These are phyloP conservation scores for Aradophagus sp. DNA, from an alignment of 1,140 invertebrate genomes.

Conservation along the genomic window DNA sequence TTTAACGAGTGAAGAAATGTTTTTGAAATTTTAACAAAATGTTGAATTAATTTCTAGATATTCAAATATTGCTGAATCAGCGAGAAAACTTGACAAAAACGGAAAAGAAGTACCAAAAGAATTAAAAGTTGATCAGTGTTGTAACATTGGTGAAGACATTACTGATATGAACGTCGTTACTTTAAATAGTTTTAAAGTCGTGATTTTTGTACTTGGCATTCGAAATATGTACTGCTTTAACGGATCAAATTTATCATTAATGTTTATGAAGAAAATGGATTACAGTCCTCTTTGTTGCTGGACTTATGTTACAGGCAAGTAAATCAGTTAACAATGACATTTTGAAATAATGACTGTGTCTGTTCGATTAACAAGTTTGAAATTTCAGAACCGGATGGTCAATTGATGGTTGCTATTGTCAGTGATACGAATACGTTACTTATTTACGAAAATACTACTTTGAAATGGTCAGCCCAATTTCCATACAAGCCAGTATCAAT, in stretches of 20 bases:
- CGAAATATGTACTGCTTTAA: conserved; percentile 85
- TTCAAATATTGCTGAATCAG: conserved; percentile 78
- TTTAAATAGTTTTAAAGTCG: conserved; percentile 74
- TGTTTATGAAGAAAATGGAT: conserved; percentile 87
- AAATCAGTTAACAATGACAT: conserved; percentile 15
- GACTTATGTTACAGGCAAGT: conserved; percentile 82
- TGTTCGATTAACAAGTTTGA: background rate
- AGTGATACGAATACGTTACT: conserved; percentile 82
- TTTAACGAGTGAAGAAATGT: too few species aligned
- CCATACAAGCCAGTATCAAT: conserved; percentile 82
- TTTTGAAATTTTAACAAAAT: too few species aligned
- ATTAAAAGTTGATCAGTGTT: conserved; percentile 83
- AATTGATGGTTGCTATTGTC: conserved; percentile 80
- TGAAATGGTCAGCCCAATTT: conserved; percentile 91
- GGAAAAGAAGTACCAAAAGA: conserved; percentile 73
- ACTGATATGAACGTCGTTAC: conserved; percentile 79
- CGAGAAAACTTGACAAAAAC: conserved; percentile 72
- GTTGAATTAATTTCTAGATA: conserved; percentile 78
- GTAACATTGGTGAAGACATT: conserved; percentile 85
- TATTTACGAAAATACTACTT: conserved; percentile 85
- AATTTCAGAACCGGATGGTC: conserved; percentile 77
- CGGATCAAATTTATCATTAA: conserved; percentile 81
- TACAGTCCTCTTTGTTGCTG: conserved; percentile 84
- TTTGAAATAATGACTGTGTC: too few species aligned
- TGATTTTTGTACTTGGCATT: conserved; percentile 83